Conservation (phyloP, 2,888 invertebrate species). For the Aspidapion aeneum region DNA sequence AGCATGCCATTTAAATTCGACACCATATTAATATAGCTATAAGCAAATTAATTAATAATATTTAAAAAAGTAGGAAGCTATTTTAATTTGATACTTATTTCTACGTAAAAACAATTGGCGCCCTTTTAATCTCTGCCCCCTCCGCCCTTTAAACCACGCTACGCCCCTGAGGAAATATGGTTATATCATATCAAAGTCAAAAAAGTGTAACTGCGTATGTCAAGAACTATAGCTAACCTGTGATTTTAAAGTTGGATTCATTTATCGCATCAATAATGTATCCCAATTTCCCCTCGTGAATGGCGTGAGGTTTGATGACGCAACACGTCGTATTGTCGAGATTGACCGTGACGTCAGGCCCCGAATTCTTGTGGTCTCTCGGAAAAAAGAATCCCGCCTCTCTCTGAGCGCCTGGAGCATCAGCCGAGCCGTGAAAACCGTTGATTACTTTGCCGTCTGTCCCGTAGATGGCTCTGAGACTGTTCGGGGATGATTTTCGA, state of each 20-base stretch:
- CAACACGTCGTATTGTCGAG: constrained; percentile 69
- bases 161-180: too few species aligned
- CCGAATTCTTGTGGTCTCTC: constrained; percentile 28
- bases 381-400: constrained; percentile 62
- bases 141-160: too few species aligned
- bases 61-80: too few species aligned
- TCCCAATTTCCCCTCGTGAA: constrained; percentile 71
- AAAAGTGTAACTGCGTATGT: too few species aligned
- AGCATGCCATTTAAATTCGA: too few species aligned
- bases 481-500: constrained; percentile 51
- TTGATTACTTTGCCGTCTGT: constrained; percentile 62
- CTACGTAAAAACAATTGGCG: too few species aligned
- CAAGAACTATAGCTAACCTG: not conserved
- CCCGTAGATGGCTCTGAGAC: constrained; percentile 64
- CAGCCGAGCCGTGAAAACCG: constrained; percentile 65
- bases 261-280: constrained; percentile 69
- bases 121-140: too few species aligned
- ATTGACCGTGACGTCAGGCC: constrained; percentile 49
- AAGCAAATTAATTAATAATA: too few species aligned
- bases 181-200: too few species aligned
- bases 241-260: constrained; percentile 39
- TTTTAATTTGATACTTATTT: too few species aligned
- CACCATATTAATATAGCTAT: too few species aligned
- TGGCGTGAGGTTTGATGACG: constrained; percentile 86
- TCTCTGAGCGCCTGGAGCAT: constrained; percentile 54